phyloP scores from a whole-genome alignment of 2,888 invertebrate species.

The Cryptophagus acutangulus region DNA sequence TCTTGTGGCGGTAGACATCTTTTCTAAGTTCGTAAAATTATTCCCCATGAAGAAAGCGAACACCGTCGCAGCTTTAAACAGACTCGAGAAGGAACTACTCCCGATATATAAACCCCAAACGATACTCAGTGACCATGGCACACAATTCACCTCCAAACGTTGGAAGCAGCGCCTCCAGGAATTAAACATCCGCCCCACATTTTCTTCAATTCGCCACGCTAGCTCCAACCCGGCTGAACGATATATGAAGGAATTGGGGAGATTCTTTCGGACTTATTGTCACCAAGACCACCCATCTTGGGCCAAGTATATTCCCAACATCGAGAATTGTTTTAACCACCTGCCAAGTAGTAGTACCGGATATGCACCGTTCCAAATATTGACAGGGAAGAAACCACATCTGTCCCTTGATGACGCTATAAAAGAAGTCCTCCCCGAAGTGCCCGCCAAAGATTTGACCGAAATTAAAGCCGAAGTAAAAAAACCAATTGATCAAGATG shows the following conservation, averaged over 20 bases:
- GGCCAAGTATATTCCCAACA: conserved; percentile 8
- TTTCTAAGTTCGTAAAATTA: conserved; percentile 25
- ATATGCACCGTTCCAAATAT: conserved; percentile 5
- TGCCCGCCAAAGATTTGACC: too few species aligned
- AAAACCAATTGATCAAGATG: too few species aligned
- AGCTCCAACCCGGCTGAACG: conserved; percentile 26
- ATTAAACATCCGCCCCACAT: neutral
- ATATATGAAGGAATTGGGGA: conserved; percentile 24
- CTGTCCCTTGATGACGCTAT: conserved; percentile 2
- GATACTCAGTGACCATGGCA: conserved; percentile 21
- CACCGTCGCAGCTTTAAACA: too few species aligned
- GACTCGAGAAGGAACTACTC: too few species aligned
- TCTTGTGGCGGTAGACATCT: conserved; percentile 23
- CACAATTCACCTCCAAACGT: conserved; percentile 23
- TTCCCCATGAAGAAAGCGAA: conserved; percentile 20
- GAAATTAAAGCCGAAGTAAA: too few species aligned
- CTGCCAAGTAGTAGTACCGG: conserved; percentile 3
- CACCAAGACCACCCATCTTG: conserved; percentile 17
- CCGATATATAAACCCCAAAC: too few species aligned
- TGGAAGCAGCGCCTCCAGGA: conserved; percentile 16
- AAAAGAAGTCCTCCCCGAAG: too few species aligned
- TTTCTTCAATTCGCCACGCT: conserved; percentile 21
- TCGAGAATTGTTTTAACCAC: neutral
- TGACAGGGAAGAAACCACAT: neutral
- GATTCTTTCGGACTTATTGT: conserved; percentile 21